Conservation (phyloP, 2,797 vertebrate genomes). For the Lophura swinhoii region DNA sequence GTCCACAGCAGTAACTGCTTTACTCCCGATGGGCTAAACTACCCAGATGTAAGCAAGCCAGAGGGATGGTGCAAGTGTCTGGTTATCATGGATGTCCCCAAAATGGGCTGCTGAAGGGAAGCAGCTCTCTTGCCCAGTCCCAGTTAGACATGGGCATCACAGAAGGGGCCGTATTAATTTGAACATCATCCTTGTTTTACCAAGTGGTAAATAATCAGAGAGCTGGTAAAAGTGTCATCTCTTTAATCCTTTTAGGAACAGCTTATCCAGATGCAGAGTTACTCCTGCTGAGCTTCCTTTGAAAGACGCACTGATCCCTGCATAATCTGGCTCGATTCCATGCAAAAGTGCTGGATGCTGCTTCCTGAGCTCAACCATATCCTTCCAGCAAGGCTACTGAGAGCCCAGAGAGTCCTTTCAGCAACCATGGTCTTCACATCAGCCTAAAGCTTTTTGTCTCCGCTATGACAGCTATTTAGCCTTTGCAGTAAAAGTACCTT, state of each 20-base stretch:
- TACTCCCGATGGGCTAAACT: background rate
- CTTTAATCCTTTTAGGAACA: background rate
- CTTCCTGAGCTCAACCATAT: fast-evolving
- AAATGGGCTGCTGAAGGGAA: background rate
- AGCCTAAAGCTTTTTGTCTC: background rate
- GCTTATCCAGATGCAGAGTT: background rate
- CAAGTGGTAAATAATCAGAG: background rate
- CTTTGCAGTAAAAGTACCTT: background rate
- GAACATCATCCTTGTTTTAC: background rate
- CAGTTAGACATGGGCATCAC: background rate
- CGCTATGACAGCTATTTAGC: background rate
- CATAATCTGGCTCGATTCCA: background rate
- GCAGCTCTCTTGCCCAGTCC: background rate
- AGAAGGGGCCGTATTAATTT: background rate
- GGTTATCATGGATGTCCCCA: background rate
- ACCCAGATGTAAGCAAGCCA: background rate
- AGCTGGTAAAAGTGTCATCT: background rate
- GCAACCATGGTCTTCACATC: background rate
- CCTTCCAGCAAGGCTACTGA: background rate
- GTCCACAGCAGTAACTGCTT: background rate
- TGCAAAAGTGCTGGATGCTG: background rate
- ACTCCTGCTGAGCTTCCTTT: background rate
- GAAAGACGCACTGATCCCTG: background rate
- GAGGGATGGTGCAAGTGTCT: background rate
- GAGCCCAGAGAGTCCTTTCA: background rate